phyloP scores from a whole-genome alignment of 2,113 vertebrate genomes.

The Eurypyga helias region DNA sequence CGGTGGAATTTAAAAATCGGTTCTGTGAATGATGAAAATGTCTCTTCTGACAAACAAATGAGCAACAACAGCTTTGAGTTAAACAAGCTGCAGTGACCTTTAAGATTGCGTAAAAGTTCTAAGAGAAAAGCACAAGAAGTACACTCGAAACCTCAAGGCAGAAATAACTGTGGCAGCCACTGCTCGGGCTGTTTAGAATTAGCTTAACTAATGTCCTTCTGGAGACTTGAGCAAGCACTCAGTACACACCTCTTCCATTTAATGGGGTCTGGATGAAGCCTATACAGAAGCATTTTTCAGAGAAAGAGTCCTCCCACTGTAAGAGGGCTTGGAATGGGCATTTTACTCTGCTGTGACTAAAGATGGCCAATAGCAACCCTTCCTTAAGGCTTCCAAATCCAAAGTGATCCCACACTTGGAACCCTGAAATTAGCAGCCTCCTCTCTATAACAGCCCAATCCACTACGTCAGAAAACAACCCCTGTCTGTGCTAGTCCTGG shows the following conservation, averaged over 20 bases:
- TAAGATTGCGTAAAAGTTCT: not conserved
- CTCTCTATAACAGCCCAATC: not conserved
- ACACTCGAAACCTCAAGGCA: not conserved
- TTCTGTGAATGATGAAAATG: not conserved
- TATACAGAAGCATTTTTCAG: not conserved
- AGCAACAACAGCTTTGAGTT: slow-evolving; percentile 17
- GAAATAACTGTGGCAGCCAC: not conserved
- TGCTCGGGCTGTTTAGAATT: not conserved
- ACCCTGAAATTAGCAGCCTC: not conserved
- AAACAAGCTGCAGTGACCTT: slow-evolving; percentile 1
- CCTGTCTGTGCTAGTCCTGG: not conserved
- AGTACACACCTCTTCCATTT: not conserved
- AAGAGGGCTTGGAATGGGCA: not conserved
- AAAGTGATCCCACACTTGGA: not conserved
- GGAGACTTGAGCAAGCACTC: not conserved
- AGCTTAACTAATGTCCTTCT: not conserved
- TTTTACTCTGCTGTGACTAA: not conserved
- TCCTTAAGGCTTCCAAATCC: not conserved
- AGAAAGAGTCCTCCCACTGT: not conserved
- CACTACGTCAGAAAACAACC: not conserved
- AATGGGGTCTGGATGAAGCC: not conserved
- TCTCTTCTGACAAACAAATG: not conserved
- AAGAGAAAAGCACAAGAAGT: slow-evolving; percentile 15
- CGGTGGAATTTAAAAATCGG: not conserved
- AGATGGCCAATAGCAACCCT: not conserved